A percentile compares a stretch with the other conserved stretches of the same genome.
These are phyloP conservation scores for Melanotaenia duboulayi DNA, from an alignment of 2,113 vertebrate genomes.

Conservation along the genomic window DNA sequence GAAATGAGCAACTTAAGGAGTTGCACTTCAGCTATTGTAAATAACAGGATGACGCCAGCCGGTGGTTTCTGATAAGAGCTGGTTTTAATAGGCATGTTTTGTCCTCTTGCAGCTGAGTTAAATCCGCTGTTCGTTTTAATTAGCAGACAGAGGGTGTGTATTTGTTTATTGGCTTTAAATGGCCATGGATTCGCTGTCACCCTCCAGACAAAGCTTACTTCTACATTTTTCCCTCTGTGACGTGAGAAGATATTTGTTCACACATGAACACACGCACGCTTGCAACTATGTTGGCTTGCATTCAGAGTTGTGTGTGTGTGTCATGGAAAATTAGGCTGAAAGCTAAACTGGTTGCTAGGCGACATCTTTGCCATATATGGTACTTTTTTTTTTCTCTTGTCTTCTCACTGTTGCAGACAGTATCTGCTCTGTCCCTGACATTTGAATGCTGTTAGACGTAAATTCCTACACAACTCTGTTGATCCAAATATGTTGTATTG, in stretches of 20 bases:
- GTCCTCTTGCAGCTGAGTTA: slow-evolving; percentile 10
- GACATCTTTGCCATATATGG: slow-evolving; percentile 82
- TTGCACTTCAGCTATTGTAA: slow-evolving; percentile 49
- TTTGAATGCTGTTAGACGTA: slow-evolving; percentile 40
- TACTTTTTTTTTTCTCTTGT: slow-evolving; percentile 39
- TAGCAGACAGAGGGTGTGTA: slow-evolving; percentile 10
- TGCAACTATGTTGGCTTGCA: slow-evolving; percentile 53
- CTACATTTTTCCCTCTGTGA: slow-evolving; percentile 43
- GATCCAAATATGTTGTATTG: slow-evolving; percentile 6
- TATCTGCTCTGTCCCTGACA: slow-evolving; percentile 51
- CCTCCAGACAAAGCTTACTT: slow-evolving; percentile 48
- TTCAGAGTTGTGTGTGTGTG: slow-evolving; percentile 75
- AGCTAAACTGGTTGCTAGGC: slow-evolving; percentile 80
- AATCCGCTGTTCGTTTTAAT: slow-evolving; percentile 6
- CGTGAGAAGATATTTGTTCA: slow-evolving; percentile 61
- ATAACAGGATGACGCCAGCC: slow-evolving; percentile 34
- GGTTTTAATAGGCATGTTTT: slow-evolving; percentile 21
- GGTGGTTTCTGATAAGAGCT: slow-evolving; percentile 48
- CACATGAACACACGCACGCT: slow-evolving; percentile 11
- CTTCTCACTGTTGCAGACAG: slow-evolving; percentile 27
- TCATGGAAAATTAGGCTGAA: slow-evolving; percentile 88
- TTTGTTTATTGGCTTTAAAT: slow-evolving; percentile 10
- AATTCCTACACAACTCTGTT: slow-evolving; percentile 28
- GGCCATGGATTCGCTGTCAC: background rate
- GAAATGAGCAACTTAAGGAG: slow-evolving; percentile 63